Evolutionary conservation across 2,797 vertebrate species (phyloP).

Genomic region (Parotocinclus haroldoi): DNA sequence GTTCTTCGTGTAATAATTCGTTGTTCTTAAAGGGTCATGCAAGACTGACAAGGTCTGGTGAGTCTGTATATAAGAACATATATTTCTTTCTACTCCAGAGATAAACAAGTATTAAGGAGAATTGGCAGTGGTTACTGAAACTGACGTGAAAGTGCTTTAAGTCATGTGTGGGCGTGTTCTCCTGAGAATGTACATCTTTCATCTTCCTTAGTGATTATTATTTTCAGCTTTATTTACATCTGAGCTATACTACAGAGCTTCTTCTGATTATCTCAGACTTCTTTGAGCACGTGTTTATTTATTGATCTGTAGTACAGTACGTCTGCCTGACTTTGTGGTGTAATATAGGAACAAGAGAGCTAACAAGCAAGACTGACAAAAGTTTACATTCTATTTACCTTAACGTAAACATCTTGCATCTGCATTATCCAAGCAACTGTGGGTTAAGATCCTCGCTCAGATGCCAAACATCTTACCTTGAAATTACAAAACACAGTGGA

Average conservation of each 20-base stretch:
- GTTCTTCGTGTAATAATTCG: conserved; percentile 27
- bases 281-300: too few species aligned
- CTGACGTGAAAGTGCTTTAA: background rate
- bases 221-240: conserved; percentile 19
- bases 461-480: too few species aligned
- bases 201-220: conserved; percentile 21
- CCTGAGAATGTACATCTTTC: background rate
- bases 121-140: too few species aligned
- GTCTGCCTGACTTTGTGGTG: too few species aligned
- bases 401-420: too few species aligned
- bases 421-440: too few species aligned
- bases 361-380: too few species aligned
- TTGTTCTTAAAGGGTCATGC: conserved; percentile 22
- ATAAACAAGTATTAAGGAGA: background rate
- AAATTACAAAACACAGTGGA: too few species aligned
- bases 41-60: background rate
- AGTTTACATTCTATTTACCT: too few species aligned
- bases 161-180: background rate
- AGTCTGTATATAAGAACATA: background rate
- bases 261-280: background rate
- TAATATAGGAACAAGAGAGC: too few species aligned
- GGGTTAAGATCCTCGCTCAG: too few species aligned
- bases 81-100: background rate
- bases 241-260: background rate
- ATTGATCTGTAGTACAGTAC: too few species aligned